Conservation (phyloP, 2,888 invertebrate species). For the Xylocampa areola region DNA sequence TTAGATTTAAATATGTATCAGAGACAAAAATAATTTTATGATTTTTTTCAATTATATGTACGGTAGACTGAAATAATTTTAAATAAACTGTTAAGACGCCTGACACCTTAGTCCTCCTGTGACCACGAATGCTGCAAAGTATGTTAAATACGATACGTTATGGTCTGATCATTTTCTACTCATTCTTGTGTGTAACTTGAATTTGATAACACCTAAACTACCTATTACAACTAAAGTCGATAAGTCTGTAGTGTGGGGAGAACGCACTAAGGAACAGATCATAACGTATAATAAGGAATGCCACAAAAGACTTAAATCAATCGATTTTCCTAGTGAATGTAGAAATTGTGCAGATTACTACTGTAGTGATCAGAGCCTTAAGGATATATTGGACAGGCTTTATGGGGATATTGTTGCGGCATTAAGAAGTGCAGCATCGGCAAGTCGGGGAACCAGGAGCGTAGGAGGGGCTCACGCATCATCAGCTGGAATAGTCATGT, state of each 20-base stretch:
- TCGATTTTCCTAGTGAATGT: constrained; percentile 17
- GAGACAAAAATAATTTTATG: no score
- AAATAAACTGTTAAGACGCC: no score
- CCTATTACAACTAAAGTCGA: background rate
- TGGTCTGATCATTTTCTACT: no score
- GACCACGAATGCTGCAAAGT: no score
- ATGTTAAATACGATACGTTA: no score
- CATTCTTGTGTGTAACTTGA: constrained; percentile 38
- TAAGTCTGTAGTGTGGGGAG: constrained; percentile 15
- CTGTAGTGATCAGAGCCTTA: constrained; percentile 30
- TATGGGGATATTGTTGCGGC: constrained; percentile 37
- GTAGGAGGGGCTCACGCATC: background rate
- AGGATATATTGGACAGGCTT: constrained; percentile 28
- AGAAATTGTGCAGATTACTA: constrained; percentile 10
- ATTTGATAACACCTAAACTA: constrained; percentile 1
- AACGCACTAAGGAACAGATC: constrained; percentile 7
- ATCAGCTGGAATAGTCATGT: constrained; percentile 52
- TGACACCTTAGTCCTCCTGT: no score
- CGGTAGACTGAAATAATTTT: no score
- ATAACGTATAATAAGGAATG: constrained; percentile 3
- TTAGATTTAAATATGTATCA: no score
- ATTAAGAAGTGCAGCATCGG: constrained; percentile 22
- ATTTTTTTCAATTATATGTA: no score
- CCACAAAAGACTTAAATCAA: constrained; percentile 2
- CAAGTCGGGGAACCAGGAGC: background rate